Base-by-base conservation (phyloP, 1,140 invertebrate genomes). In the Lasioglossum baleicum region DNA sequence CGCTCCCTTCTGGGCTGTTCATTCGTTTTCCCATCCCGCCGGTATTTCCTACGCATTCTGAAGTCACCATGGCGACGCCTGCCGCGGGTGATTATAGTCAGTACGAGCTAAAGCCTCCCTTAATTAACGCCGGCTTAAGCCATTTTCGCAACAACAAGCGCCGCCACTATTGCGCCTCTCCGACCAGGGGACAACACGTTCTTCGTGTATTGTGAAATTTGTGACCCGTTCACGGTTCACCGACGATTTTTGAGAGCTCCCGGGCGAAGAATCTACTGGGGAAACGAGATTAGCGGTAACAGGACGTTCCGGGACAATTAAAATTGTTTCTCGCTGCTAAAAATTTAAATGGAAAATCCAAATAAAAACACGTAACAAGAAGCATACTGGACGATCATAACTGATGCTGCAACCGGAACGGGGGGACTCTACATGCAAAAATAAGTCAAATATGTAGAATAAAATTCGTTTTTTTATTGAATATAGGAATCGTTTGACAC, bases 51-150 rank as follows among this genome's bases (percentile, higher is more conserved):
- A 87, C 78, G 85, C 84, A 82, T 82, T 81, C 85, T 84, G 31
- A 40, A 79, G 86, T 87, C 83, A 78, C 88, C 85, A 89, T 87
- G 79, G 82, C 64, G 73, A 89, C 85, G 80, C 76, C 73, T 44
- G 75, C 82, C 81, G 71, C 69, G 80, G 86, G 78, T 86, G 84
- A 90, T 90, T 89, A 90, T 87, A 91, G 80, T 87, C 86, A 75
- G 81, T 81, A 84, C 81, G 68, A 75, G 83, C 82, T 87, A 90
- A 91, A 91, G 89, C 87, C 85, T 90, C 84, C 89, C 87, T 91
- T 91, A 91, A 91, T 91, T 90, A 91, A 91, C 87, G 88, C 85
- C 76, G 83, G 85, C 84, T 90, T 87, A 85, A 90, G 88, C 89
- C 85, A 88, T 90, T 90, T 84, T 88, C 86, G 84, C 87, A 82